Conservation (phyloP, 1,140 invertebrate genomes). For the Papilio aristodemus region DNA sequence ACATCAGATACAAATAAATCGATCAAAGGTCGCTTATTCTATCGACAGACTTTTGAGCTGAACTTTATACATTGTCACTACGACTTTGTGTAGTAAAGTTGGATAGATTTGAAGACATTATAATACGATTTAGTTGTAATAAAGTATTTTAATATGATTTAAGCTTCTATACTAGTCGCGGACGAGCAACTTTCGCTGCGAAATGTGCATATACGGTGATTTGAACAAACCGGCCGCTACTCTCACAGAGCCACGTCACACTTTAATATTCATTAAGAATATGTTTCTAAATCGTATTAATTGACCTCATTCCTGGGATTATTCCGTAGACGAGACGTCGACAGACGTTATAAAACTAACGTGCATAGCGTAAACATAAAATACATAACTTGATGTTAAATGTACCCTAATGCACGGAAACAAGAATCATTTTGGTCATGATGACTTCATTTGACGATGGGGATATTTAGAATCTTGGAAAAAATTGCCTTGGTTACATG, state of each 20-base stretch:
- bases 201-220: neutral
- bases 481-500: too few species aligned
- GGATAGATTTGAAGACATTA: too few species aligned
- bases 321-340: conserved; percentile 18
- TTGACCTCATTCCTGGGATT: conserved; percentile 32
- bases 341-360: neutral
- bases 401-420: too few species aligned
- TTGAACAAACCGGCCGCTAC: neutral
- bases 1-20: neutral
- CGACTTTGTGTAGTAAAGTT: neutral
- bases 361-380: neutral
- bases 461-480: too few species aligned
- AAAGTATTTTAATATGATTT: too few species aligned
- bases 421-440: too few species aligned
- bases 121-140: too few species aligned
- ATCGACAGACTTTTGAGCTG: neutral
- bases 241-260: neutral
- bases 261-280: conserved; percentile 27
- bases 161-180: too few species aligned
- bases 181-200: neutral
- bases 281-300: conserved; percentile 28
- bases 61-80: conserved; percentile 1
- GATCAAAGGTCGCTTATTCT: neutral
- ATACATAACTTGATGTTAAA: too few species aligned
- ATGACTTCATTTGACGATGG: too few species aligned